Base-by-base conservation (phyloP, 2,113 vertebrate genomes). In the Tonatia bakeri region DNA sequence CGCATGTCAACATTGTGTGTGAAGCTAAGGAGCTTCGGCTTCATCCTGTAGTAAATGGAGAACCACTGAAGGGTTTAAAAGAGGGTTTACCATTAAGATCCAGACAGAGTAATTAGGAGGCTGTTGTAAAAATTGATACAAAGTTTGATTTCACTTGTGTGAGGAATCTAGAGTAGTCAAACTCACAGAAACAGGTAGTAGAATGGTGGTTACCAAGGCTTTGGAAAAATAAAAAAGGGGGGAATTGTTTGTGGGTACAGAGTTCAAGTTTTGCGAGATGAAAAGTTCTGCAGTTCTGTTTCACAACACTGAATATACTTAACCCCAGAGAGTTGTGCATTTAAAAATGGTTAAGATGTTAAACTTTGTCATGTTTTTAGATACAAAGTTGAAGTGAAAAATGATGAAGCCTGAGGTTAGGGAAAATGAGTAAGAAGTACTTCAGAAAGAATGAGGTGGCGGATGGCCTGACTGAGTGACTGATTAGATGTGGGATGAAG, bases 261-360 rank as follows among this genome's bases (percentile, higher is more conserved):
- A 95, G 36, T 96, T 84, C 67, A 70, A 65, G 24, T 81, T 84
- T 79, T 93, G n/a, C 17, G 72, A 91, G 72, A 56, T 69, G 59
- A 50, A 85, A 93, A 59, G 17, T 90, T 84, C 16, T 95, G 14
- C 47, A 36, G 82, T 79, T 79, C 12, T 14, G 0, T 85, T 84
- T 88, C 16, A 87, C 5, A 75, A 13, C 8, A 82, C 28, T 92
- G 64, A 90, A n/a, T 96, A 80, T 69, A 94, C 45, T 67, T 87
- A 84, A 95, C 31, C 20, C 16, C 47, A 17, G 0, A 24, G 31
- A 90, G 69, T 16, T 92, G 28, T 65, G 38, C 10, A 40, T 43
- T 90, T 94, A 67, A 87, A 91, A 87, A 20, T 80, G 26, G 50
- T 65, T 56, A 76, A 40, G 38, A 40, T 70, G 13, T 43, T 77